Conservation (phyloP, 2,797 vertebrate genomes). For the Neoniphon sammara region DNA sequence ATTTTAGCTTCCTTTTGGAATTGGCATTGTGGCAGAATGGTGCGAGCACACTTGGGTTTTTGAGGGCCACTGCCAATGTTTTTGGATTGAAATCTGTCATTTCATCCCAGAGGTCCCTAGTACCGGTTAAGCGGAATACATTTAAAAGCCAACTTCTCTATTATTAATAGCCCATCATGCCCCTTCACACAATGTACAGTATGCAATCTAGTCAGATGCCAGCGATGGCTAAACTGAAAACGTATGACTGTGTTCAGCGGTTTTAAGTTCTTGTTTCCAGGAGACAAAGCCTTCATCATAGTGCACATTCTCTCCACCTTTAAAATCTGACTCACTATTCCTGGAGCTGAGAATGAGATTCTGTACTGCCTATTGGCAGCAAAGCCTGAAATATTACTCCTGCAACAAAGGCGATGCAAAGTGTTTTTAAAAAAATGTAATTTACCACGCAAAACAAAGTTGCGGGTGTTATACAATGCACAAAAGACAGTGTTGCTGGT, state of each 20-base stretch:
- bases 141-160: not conserved
- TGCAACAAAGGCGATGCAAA: conserved; percentile 40
- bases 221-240: conserved; percentile 2
- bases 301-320: conserved; percentile 34
- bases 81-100: not conserved
- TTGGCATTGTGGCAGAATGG: too few species aligned
- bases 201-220: conserved; percentile 11
- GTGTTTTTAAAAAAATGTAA: conserved; percentile 10
- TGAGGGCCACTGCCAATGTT: too few species aligned
- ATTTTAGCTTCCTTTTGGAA: too few species aligned
- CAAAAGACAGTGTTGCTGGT: not conserved
- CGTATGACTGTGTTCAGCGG: conserved; percentile 6
- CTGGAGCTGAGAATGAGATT: conserved; percentile 60
- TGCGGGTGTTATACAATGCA: not conserved
- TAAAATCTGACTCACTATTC: conserved; percentile 68
- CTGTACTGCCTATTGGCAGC: conserved; percentile 6
- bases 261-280: conserved; percentile 16
- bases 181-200: conserved; percentile 16
- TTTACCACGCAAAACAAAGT: conserved; percentile 10
- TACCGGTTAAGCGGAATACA: not conserved
- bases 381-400: conserved; percentile 37
- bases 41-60: too few species aligned
- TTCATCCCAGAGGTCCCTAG: not conserved
- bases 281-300: conserved; percentile 38
- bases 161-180: conserved; percentile 16